Evolutionary conservation across 2,888 invertebrate genomes (phyloP), one percentile per base, ranked within the genome.

Genomic region (Ecdyonurus torrentis): DNA sequence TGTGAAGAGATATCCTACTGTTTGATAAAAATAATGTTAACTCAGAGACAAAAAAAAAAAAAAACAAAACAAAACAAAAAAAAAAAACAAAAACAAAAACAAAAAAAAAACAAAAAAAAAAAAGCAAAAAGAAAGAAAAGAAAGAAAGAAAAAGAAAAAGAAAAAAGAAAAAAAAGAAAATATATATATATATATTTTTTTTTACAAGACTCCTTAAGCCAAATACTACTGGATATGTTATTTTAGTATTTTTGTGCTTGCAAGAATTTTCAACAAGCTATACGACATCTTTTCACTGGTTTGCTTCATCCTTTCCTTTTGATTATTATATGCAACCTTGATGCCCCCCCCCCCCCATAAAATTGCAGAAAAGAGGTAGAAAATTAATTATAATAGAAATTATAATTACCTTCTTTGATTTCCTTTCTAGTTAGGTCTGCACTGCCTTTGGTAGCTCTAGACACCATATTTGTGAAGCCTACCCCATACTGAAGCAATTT

Each of bases 381-480:
- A 52, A 58, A 1, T 52, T 7, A 61, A 23, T 2, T 24, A 37
- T 23, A 23, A 23, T 18, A 7, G 18, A 24, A 63, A 15, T 25
- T 55, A 67, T 68, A 64, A n/a, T n/a, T 66, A 75, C 91, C 92
- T 80, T 93, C 92, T 77, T 92, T 92, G 72, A 93, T 93, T 81
- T 93, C 93, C 74, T 91, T 89, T 69, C 92, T 82, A 64, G 92
- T 92, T 66, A 97, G 82, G 80, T 98, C 97, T 1, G 94, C 92
- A 71, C 93, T 94, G 68, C 96, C 96, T 77, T 94, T 92, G 1
- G 96, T 95, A 63, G 97, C 93, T 66, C 97, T 83, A 68, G 89
- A 83, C 67, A 97, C 96, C 87, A 98, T 96, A 78, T 98, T 98
- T 69, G 97, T 98, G 77, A 98, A 96, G 2, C 97, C 97, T 72